phyloP scores from a whole-genome alignment of 2,113 vertebrate species.

The Ornithorhynchus anatinus region DNA sequence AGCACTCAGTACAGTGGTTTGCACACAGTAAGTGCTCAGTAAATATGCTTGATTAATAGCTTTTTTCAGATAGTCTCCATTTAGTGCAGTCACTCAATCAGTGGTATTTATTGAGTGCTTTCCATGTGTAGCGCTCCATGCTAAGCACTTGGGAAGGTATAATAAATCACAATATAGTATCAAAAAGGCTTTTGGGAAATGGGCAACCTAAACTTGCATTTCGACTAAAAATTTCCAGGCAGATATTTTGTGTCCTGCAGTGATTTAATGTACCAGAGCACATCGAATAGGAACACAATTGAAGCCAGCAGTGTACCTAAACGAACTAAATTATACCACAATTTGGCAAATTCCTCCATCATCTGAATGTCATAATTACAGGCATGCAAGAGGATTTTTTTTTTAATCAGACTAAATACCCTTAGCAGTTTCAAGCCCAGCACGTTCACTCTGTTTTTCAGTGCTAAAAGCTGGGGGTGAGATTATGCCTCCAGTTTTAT shows the following conservation, averaged over 20 bases:
- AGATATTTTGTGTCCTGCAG: too few relatives aligned
- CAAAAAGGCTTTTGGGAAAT: slow-evolving; percentile 20
- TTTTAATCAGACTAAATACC: not conserved
- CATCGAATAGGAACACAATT: not conserved
- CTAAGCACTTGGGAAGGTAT: too few relatives aligned
- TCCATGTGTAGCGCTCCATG: too few relatives aligned
- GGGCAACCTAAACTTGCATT: not conserved
- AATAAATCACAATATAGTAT: too few relatives aligned
- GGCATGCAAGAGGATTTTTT: not conserved
- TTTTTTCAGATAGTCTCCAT: not conserved
- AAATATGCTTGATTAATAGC: too few relatives aligned
- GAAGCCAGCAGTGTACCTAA: not conserved
- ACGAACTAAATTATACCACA: not conserved
- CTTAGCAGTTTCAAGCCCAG: not conserved
- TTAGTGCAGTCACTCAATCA: not conserved
- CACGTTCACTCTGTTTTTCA: not conserved
- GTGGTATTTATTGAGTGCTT: too few relatives aligned
- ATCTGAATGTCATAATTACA: not conserved
- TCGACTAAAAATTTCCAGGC: too few relatives aligned
- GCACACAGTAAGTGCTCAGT: too few relatives aligned
- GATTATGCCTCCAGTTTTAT: not conserved
- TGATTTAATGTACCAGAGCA: not conserved
- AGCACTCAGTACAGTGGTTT: too few relatives aligned
- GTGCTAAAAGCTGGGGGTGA: not conserved
- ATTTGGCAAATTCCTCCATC: not conserved